Percentiles rank a stretch among this genome's conserved stretches.
Evolutionary conservation across 2,113 vertebrate genomes (phyloP).

Genomic region (Aegithalos caudatus): DNA sequence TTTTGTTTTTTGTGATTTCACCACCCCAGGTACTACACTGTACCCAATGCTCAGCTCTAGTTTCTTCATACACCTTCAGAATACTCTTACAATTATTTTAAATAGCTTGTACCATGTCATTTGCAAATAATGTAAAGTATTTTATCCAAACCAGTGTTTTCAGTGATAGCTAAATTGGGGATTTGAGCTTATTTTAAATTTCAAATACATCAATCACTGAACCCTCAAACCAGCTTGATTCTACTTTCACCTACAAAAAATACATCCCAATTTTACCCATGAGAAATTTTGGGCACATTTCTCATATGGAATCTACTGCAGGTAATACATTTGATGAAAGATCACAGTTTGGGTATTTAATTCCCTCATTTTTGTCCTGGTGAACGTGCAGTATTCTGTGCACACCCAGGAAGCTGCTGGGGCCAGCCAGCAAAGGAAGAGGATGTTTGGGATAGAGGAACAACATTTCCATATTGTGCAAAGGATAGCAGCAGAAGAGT

Average conservation of each 20-base stretch:
- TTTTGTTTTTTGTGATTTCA: neutral
- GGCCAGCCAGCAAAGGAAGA: neutral
- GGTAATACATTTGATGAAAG: neutral
- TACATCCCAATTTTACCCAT: neutral
- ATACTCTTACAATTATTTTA: neutral
- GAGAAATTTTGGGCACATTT: neutral
- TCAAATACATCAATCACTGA: neutral
- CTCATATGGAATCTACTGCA: neutral
- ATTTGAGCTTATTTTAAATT: neutral
- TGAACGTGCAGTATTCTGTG: neutral
- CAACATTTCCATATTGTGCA: neutral
- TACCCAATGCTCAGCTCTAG: neutral
- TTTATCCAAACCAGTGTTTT: neutral
- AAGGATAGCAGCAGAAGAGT: neutral
- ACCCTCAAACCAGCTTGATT: neutral
- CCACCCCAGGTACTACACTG: neutral
- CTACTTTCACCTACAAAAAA: neutral
- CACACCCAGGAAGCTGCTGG: neutral
- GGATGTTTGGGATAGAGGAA: neutral
- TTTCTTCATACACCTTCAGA: neutral
- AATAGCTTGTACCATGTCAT: neutral
- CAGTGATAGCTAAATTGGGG: neutral
- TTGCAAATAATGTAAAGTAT: neutral
- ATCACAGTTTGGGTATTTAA: neutral
- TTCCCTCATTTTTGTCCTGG: neutral